Conservation (phyloP, 2,888 invertebrate species). For the Idaea biselata region DNA sequence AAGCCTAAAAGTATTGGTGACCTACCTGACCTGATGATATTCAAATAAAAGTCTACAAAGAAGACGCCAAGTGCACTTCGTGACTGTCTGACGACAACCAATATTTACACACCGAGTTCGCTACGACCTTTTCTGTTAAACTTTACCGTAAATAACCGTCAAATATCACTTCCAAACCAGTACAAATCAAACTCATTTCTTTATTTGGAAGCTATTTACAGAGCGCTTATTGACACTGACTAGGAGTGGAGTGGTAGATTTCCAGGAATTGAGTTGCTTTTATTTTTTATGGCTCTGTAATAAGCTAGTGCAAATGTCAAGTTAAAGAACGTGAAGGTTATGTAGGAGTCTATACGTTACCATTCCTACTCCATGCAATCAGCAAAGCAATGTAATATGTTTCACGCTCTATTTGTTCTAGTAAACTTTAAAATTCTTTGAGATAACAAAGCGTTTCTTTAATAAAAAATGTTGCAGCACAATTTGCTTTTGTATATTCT, state of each 20-base stretch:
- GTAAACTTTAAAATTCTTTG: too few species aligned
- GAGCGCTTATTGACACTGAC: background rate
- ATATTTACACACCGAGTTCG: conserved; percentile 57
- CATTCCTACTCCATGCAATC: too few species aligned
- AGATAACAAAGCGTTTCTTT: too few species aligned
- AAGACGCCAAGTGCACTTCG: conserved; percentile 50
- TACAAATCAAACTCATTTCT: background rate
- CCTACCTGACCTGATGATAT: conserved; percentile 56
- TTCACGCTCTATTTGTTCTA: too few species aligned
- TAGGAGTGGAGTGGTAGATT: background rate
- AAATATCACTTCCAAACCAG: conserved; percentile 13
- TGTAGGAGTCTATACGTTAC: too few species aligned
- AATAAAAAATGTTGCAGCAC: too few species aligned
- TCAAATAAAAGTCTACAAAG: conserved; percentile 44
- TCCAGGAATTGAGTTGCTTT: background rate
- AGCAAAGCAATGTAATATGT: too few species aligned
- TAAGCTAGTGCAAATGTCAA: too few species aligned
- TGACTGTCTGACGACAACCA: conserved; percentile 66
- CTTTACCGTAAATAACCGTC: conserved; percentile 37
- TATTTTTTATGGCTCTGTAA: background rate
- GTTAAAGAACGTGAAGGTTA: too few species aligned
- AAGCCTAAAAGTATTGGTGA: conserved; percentile 10
- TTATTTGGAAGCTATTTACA: background rate
- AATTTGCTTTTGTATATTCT: too few species aligned
- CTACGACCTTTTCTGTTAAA: conserved; percentile 52